Base-by-base conservation (phyloP, 2,888 invertebrate species). In the Mythimna albipuncta region DNA sequence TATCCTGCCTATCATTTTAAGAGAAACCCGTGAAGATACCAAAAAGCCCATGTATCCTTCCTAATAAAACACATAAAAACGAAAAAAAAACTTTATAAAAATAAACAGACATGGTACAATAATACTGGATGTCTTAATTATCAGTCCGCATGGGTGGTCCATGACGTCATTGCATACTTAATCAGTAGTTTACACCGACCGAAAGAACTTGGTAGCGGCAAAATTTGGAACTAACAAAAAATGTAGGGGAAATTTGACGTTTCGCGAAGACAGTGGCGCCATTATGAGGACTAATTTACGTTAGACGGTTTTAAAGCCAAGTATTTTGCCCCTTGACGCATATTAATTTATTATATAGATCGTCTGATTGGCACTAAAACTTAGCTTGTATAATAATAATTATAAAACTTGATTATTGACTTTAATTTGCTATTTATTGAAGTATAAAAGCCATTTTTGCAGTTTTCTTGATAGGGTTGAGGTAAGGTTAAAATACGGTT, bases 91-190 rank as follows among this genome's bases (percentile, higher is more conserved):
- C 55, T 55, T 62, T 68, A 69, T 64, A 81, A 64, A 82, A 63
- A 72, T 79, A 72, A 72, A 74, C 79, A 84, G 72, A 74, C 80
- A 66, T 59, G 67, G 66, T 72, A 82, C 85, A 80, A 65, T 84
- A 83, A 81, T 58, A 68, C 68, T 44, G 87, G 87, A 89, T 87
- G 89, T 87, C 89, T 90, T 89, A 89, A 90, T 90, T 89, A 89
- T 87, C 75, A 50, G 76, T 44, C 73, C 0, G 11, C 54, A 75
- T 85, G 89, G 89, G 90, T 89, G 89, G 89, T 86, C 90, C n/a
- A 57, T 65, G 64, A 80, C 79, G 75, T 63, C 70, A 78, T 19
- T 10, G 73, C 77, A 68, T 69, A 77, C 57, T 67, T 77, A 71
- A 81, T 77, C 73, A 80, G 59, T 21, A 21, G 41, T 38, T 50